Conservation (phyloP, 2,113 vertebrate species). For the Scomber colias region DNA sequence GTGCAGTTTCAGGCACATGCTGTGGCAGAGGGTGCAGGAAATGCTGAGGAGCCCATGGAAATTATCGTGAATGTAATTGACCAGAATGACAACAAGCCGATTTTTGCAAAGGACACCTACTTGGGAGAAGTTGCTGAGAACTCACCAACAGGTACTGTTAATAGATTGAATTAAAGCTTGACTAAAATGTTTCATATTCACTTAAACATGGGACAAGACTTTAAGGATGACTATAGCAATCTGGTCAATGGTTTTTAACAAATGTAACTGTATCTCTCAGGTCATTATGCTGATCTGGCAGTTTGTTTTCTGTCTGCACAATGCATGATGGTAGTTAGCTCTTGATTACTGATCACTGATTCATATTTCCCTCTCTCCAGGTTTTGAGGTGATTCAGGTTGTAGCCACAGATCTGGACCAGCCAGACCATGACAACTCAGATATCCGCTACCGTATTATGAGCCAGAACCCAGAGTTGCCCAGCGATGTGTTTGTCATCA, state of each 20-base stretch:
- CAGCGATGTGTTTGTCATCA: slow-evolving; percentile 83
- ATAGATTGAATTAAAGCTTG: neutral
- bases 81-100: slow-evolving; percentile 81
- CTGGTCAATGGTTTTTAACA: too few species aligned
- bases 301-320: too few species aligned
- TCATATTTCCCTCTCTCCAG: slow-evolving; percentile 61
- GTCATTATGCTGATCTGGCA: too few species aligned
- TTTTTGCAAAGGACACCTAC: slow-evolving; percentile 70
- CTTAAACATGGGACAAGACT: too few species aligned
- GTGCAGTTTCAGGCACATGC: slow-evolving; percentile 73
- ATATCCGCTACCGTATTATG: slow-evolving; percentile 85
- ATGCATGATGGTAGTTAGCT: too few species aligned
- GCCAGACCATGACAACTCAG: slow-evolving; percentile 74
- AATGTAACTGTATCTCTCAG: too few species aligned
- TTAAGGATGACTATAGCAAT: too few species aligned
- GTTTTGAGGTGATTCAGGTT: slow-evolving; percentile 86
- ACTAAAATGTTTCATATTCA: too few species aligned
- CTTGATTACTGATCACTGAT: too few species aligned
- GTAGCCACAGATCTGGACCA: slow-evolving; percentile 87
- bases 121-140: slow-evolving; percentile 77
- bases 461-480: slow-evolving; percentile 80
- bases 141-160: slow-evolving; percentile 59
- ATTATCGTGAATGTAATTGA: slow-evolving; percentile 76
- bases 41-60: slow-evolving; percentile 64
- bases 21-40: neutral